Evolutionary conservation across 2,113 vertebrate genomes (phyloP), one percentile per base, ranked within the genome.

Genomic region (Erpornis zantholeuca): DNA sequence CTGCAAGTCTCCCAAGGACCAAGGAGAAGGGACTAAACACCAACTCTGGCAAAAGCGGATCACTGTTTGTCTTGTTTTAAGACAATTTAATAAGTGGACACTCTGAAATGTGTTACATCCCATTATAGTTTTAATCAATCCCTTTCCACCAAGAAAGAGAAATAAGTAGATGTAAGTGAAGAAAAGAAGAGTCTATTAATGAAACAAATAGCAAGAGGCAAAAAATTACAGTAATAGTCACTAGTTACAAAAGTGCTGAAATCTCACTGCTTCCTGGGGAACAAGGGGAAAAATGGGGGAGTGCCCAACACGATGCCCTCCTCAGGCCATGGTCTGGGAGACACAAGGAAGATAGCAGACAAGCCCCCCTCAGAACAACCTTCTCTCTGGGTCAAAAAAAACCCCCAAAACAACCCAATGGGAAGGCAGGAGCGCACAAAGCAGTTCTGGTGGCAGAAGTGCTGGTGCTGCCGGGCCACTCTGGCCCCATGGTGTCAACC

Each of bases 311-410:
- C 1, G 0, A 21, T 31, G 27, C 38, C 18, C 9, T 45, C 38
- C 33, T 27, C n/a, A 18, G 22, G 38, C 0, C 22, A 7, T 12
- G 15, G 17, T 17, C 21, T 45, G 27, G 36, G 66, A 33, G 36
- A 70, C 31, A 8, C 3, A 9, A 42, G 54, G 54, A 12, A 20
- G 45, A 40, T 2, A 15, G 9, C 35, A n/a, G 53, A 35, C 7
- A 24, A 15, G 19, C 35, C 11, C 28, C 0, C 1, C 7, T 35
- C 2, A 1, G 42, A 11, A 18, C 22, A 22, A 7, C n/a, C 23
- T 49, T 59, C 28, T 21, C 18, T 49, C 53, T 18, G 11, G 8
- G 49, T 59, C 11, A 54, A 54, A 56, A n/a, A n/a, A 56, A 56
- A 11, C 24, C 25, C 44, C 42, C 42, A 7, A 44, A 44, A 38